These are phyloP conservation scores for Delia radicum DNA, from an alignment of 1,140 invertebrate genomes.

Conservation along the genomic window DNA sequence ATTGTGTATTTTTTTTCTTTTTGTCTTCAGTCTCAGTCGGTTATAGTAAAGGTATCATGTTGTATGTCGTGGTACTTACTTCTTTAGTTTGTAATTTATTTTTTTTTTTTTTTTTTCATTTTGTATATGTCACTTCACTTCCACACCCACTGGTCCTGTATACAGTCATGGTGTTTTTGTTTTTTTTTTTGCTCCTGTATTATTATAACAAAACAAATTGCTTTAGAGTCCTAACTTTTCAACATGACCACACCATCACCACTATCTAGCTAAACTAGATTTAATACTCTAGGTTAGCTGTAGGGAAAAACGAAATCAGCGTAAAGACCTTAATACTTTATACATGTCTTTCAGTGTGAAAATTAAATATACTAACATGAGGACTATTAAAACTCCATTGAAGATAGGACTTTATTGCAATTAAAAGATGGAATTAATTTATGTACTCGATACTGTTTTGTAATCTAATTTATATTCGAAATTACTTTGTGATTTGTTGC, in stretches of 20 bases:
- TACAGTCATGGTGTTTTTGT: background rate
- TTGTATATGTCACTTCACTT: background rate
- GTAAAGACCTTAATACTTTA: background rate
- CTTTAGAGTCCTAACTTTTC: constrained; percentile 4
- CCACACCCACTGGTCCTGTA: background rate
- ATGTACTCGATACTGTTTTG: background rate
- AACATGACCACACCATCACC: background rate
- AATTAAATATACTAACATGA: background rate
- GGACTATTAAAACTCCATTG: background rate
- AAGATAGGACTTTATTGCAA: background rate
- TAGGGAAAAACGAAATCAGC: background rate
- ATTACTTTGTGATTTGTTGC: background rate
- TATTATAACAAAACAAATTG: constrained; percentile 14
- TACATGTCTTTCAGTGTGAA: background rate
- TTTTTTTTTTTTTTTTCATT: background rate
- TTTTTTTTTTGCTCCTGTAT: background rate
- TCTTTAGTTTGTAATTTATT: background rate
- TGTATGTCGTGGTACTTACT: background rate
- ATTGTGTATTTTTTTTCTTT: background rate
- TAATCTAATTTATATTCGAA: background rate
- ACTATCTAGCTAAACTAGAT: background rate
- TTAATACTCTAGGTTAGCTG: background rate
- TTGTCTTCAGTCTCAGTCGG: background rate
- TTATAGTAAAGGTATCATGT: background rate
- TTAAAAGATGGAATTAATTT: background rate